phyloP scores from a whole-genome alignment of 2,888 invertebrate species.

The Stenotaenia linearis region DNA sequence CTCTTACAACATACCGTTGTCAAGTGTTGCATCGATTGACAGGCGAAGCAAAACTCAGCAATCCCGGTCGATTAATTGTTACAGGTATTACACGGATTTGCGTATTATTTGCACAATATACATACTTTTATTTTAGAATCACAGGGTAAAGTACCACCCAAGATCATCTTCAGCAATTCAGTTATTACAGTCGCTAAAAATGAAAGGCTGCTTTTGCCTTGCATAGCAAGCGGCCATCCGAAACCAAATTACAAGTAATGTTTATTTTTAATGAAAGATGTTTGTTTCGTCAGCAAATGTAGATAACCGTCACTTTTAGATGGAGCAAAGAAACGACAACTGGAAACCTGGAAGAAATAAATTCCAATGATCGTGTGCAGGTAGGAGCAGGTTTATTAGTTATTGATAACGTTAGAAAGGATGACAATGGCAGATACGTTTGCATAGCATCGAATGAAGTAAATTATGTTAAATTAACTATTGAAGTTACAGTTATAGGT shows the following conservation, averaged over 20 bases:
- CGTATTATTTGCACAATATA: neutral
- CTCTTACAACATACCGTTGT: neutral
- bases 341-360: neutral
- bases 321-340: neutral
- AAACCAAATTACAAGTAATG: neutral
- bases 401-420: neutral
- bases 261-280: neutral
- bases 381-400: neutral
- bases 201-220: neutral
- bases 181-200: neutral
- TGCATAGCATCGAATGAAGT: neutral
- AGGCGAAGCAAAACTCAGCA: neutral
- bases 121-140: neutral
- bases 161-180: neutral
- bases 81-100: neutral
- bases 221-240: neutral
- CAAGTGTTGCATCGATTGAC: slow-evolving; percentile 27
- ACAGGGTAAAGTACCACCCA: slow-evolving; percentile 26
- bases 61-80: neutral
- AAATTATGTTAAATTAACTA: neutral
- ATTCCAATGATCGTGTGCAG: neutral
- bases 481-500: neutral
- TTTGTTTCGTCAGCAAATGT: neutral
- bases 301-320: neutral
- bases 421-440: slow-evolving; percentile 4